Base-by-base conservation (phyloP, 1,140 invertebrate genomes). In the Bombus pascuorum region DNA sequence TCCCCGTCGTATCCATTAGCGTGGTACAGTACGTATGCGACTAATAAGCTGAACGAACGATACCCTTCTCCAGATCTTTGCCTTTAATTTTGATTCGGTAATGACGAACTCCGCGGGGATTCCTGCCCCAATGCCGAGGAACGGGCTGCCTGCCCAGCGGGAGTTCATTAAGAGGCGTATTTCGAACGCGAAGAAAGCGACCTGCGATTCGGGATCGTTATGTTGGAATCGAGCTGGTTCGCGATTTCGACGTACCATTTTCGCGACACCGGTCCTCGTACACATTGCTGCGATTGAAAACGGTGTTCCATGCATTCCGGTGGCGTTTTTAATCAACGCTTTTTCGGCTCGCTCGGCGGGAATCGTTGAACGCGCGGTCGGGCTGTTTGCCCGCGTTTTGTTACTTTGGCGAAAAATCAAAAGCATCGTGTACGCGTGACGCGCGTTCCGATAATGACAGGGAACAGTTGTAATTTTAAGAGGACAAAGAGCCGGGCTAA, bases 381-480 rank as follows among this genome's bases (percentile, higher is more conserved):
- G 22, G 22, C 32, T 34, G 47, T 34, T 57, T 39, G 74, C 32
- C 12, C 18, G 8, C 42, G 87, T 70, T 74, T 68, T 80, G 84
- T 81, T 73, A 34, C 86, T 89, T 85, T 62, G 78, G 53, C 73
- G 84, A 86, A 57, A 90, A 94, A 93, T 93, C 93, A 94, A 94
- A 94, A 92, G 93, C 94, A 95, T 94, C 93, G 92, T 22, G 62
- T 28, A 91, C 78, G 92, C 92, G 94, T 94, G 93, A 90, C 93
- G 86, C 86, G 90, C 92, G 75, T 78, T 91, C 93, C 92, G 93
- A 93, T 93, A 94, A 94, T 94, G 93, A 94, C 90, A 90, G 93
- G 37, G 92, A 93, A 93, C 93, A 94, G 94, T 94, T 94, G 94
- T 94, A 93, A 95, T 95, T 94, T 93, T 90, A 88, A 62, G 77